These are phyloP conservation scores for Virgularia gustaviana DNA, from an alignment of 92 coral and sea anemone species.

Conservation along the genomic window DNA sequence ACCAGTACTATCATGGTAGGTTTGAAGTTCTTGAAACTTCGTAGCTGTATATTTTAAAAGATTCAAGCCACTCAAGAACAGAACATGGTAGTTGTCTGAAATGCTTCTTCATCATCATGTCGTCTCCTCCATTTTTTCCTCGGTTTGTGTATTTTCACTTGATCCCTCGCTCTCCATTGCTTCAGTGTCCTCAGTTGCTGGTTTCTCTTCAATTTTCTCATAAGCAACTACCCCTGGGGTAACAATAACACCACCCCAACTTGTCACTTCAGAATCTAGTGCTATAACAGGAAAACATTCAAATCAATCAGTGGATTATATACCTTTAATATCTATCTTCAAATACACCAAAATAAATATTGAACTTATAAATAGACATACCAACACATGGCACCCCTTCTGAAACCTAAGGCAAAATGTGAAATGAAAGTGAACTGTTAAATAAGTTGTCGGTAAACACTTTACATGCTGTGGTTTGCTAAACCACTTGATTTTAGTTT, in stretches of 20 bases:
- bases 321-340: background rate
- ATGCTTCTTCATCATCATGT: constrained; percentile 24
- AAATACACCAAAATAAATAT: background rate
- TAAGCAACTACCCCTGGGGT: constrained; percentile 90
- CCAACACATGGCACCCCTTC: constrained; percentile 79
- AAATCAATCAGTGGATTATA: background rate
- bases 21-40: too few relatives aligned
- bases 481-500: too few relatives aligned
- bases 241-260: constrained; percentile 99
- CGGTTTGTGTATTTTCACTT: constrained; percentile 63
- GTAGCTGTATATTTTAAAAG: too few relatives aligned
- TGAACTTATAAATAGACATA: constrained; percentile 22
- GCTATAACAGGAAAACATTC: constrained; percentile 47
- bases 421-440: background rate
- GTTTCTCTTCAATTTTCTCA: constrained; percentile 83
- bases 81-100: too few relatives aligned
- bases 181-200: constrained; percentile 87
- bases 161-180: constrained; percentile 71
- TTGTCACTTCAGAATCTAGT: constrained; percentile 81
- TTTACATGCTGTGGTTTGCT: too few relatives aligned
- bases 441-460: too few relatives aligned
- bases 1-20: too few relatives aligned
- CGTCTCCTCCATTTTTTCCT: constrained; percentile 78
- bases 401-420: constrained; percentile 24
- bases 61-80: too few relatives aligned